Base-by-base conservation (phyloP, 1,140 invertebrate species). In the Batillaria attramentaria region DNA sequence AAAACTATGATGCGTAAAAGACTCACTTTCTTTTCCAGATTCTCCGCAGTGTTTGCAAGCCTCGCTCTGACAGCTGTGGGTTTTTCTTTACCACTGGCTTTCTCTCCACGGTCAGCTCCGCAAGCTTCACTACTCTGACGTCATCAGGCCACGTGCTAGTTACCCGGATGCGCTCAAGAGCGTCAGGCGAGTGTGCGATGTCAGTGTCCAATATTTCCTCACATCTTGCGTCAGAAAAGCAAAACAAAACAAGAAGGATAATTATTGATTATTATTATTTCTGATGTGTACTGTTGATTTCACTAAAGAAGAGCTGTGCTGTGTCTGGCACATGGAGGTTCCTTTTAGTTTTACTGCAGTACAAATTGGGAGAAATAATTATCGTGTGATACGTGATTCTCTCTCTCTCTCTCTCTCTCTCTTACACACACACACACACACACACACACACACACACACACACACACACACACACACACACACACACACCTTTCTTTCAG, bases 91-190 rank as follows among this genome's bases (percentile, higher is more conserved):
- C 24, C 57, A 60, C 57, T 60, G 57, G 57, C 24, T 28, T 20
- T 28, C 20, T 60, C 31, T 60, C 57, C 24, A 60, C 8, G 20
- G 24, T 24, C 24, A 60, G 57, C 24, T 60, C 31, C 6, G 57
- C 57, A 6, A 28, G 57, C 57, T 20, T 20, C 6, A 60, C 20
- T 5, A 60, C 20, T n/a, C 31, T 60, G 57, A n/a, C 57, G 57
- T 60, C 57, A 60, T 60, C 57, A 60, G 31, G 31, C 57, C 57
- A 60, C 57, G 57, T 60, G 57, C 57, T 60, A 20, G 57, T 60
- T 28, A 60, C 57, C 24, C 31, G 24, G 57, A 60, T n/a, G 57
- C 57, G 31, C 24, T 60, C 57, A 8, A 60, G 8, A 8, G 31
- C 24, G 24, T 60, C 57, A n/a, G 6, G 6, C 57, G 24, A 8